phyloP scores from a whole-genome alignment of 2,888 invertebrate genomes.

The Xestia rhomboidea region DNA sequence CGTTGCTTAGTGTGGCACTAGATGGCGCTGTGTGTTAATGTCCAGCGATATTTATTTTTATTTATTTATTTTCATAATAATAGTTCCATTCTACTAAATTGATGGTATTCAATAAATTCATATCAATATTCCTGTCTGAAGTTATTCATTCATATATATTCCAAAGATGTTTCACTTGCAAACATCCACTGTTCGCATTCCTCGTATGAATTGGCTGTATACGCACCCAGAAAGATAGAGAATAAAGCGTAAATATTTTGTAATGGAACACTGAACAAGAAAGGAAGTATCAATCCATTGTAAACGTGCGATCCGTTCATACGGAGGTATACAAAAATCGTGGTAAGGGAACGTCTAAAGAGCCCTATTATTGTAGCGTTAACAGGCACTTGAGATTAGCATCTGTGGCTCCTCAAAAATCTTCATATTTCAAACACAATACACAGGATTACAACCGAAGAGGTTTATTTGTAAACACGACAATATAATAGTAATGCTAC shows the following conservation, averaged over 20 bases:
- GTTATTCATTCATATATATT: constrained; percentile 15
- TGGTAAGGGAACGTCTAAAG: constrained; percentile 84
- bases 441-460: constrained; percentile 86
- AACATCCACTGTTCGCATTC: constrained; percentile 26
- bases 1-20: too few relatives aligned
- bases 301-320: constrained; percentile 81
- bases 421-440: constrained; percentile 87
- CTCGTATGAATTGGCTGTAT: constrained; percentile 48
- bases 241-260: constrained; percentile 64
- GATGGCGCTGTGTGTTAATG: too few relatives aligned
- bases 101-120: background rate
- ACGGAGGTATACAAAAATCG: constrained; percentile 81
- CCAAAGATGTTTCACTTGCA: constrained; percentile 1
- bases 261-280: constrained; percentile 65
- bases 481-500: constrained; percentile 79
- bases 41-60: too few relatives aligned
- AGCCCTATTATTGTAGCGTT: constrained; percentile 88
- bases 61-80: background rate
- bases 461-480: constrained; percentile 90
- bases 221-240: constrained; percentile 58
- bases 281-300: constrained; percentile 85
- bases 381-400: constrained; percentile 91
- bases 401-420: constrained; percentile 87
- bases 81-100: background rate
- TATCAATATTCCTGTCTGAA: background rate